A percentile compares a stretch with the other conserved stretches of the same genome.
phyloP scores from a whole-genome alignment of 2,888 invertebrate species.

The Cephalotes varians region DNA sequence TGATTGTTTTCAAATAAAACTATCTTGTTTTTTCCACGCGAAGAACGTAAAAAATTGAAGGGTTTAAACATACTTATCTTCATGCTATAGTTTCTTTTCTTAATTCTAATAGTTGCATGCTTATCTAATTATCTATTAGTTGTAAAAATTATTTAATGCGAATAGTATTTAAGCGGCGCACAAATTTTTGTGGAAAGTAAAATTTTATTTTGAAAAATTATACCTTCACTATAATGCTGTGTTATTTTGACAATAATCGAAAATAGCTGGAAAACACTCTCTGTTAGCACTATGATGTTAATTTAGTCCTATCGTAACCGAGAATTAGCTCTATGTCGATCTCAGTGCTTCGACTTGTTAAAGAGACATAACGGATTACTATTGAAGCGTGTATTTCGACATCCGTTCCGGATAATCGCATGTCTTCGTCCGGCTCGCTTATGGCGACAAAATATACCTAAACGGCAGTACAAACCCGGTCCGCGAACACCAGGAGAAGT shows the following conservation, averaged over 20 bases:
- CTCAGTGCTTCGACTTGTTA: slow-evolving; percentile 29
- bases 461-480: slow-evolving; percentile 18
- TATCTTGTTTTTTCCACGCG: not conserved
- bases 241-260: slow-evolving; percentile 17
- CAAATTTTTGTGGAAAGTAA: not conserved
- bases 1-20: not conserved
- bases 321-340: slow-evolving; percentile 22
- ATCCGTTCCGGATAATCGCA: slow-evolving; percentile 45
- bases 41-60: not conserved
- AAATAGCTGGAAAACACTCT: slow-evolving; percentile 18
- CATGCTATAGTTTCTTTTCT: not conserved
- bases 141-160: not conserved
- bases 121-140: not conserved
- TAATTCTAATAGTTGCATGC: not conserved
- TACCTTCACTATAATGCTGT: not conserved
- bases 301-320: slow-evolving; percentile 7
- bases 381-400: slow-evolving; percentile 41
- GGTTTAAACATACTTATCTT: not conserved
- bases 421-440: slow-evolving; percentile 39
- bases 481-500: not conserved
- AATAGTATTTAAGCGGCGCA: too few relatives aligned
- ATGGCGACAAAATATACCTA: slow-evolving; percentile 42
- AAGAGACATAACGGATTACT: slow-evolving; percentile 40
- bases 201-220: not conserved
- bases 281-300: slow-evolving; percentile 22